Evolutionary conservation across 2,113 vertebrate species (phyloP), one percentile per base, ranked within the genome.

Genomic region (Sinocyclocheilus grahami): DNA sequence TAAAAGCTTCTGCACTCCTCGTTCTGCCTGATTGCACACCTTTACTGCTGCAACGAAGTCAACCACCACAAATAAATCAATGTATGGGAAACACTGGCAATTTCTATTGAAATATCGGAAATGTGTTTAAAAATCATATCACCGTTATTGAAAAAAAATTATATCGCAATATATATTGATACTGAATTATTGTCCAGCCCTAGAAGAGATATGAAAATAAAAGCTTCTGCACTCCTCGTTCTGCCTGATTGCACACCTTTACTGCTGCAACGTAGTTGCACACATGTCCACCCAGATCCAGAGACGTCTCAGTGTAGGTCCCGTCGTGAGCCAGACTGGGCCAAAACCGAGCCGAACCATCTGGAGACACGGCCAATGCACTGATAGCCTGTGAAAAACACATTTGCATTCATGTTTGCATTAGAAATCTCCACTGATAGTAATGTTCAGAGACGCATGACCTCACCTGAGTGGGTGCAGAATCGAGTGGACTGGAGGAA

Each of bases 261-360:
- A 98, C 95, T 71, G 97, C 94, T 55, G 96, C 95, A 4, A 98
- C 94, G 86, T 96, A 97, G 90, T 92, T 96, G 91, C 95, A 97
- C 7, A 95, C 90, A 82, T 91, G 91, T 0, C 95, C 95, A 84
- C 96, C 96, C 58, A 96, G 92, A 82, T 99, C 97, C 46, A 95
- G 86, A 1, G 84, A 90, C 0, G 93, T 92, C 86, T 99, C 97
- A 0, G 86, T 92, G 86, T 95, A 99, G 63, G 93, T 95, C 16
- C 96, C 96, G 82, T 99, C 98, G 8, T 96, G 96, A 0, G 94
- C 92, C 81, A 99, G 89, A 33, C 92, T 97, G 85, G 96, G 95
- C 98, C 98, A 99, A 86, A 97, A 96, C 24, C 97, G 96, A 60
- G 96, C 90, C 0, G 91, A 91, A 24, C 98, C 98, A 89, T 97